Evolutionary conservation across 1,140 invertebrate species (phyloP), one percentile per base, ranked within the genome.

Genomic region (Pseudomyrmex sp.): DNA sequence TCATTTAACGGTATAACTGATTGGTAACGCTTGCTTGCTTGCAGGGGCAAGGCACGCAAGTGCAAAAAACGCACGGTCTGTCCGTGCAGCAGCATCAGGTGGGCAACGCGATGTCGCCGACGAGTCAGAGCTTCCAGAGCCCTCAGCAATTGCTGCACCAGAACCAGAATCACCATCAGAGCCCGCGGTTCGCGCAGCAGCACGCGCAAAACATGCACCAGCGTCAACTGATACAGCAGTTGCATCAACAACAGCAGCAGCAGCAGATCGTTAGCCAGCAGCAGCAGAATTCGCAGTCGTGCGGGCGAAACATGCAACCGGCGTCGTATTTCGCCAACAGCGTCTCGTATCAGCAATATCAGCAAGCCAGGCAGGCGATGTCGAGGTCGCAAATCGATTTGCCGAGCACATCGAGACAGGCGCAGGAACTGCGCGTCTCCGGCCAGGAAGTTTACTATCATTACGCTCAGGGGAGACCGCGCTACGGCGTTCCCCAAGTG

Each of bases 141-240:
- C 73, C 93, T 2, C 93, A 94, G 50, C 92, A 93, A 59, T 46
- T 94, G 12, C 65, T 94, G 23, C 92, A 94, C 62, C 93, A 93
- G 76, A 93, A 85, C 18, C 93, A 94, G 44, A 90, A 91, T 23
- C 88, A 88, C 15, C 92, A 92, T 18, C 93, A 93, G 56, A 93
- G 91, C 84, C 90, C 92, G 1, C 77, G 93, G 65, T 93, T 93
- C 69, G 87, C 92, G 0, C 93, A 94, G 26, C 93, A 94, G 26
- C 93, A 94, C 70, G 92, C 93, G 2, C 93, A 94, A 56, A 94
- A 93, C 73, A 92, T 93, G 90, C 93, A 94, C 18, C 94, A 95
- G 63, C 92, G 95, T 48, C 95, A 95, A 44, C 88, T 93, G 84
- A 95, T 95, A 90, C 96, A 95, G 66, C 96, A 96, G 79, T 90